Base-by-base conservation (phyloP, 2,113 vertebrate species). In the Recurvirostra avosetta region DNA sequence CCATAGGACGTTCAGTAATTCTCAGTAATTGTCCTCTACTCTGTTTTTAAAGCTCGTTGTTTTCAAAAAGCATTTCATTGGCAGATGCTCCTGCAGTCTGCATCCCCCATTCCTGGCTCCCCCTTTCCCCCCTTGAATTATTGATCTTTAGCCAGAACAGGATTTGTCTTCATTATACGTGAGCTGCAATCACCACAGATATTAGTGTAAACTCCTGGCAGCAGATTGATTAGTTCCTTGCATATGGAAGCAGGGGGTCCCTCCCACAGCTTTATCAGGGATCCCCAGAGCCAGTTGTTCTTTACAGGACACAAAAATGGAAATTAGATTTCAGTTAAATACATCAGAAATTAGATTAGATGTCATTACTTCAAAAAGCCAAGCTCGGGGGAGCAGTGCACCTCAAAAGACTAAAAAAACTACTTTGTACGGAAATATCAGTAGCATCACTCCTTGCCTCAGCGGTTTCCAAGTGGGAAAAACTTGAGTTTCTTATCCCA, bases 271-370 rank as follows among this genome's bases (percentile, higher is more conserved):
- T 96, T 94, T 96, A 89, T 96, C 67, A 84, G 73, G 90, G 67
- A 84, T 97, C 92, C 85, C 87, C 67, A 88, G 94, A 95, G 95
- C 70, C 92, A 47, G 32, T 45, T 90, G 65, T 53, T 96, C 84
- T 95, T 88, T 94, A 68, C 15, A 93, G 90, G 93, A 96, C 73
- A 72, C 52, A 95, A 95, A 86, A 72, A 77, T 92, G 88, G 79
- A 96, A 97, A 96, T 96, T 80, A 96, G 41, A 84, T 95, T 95
- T 97, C 85, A 78, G 82, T 93, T 95, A 96, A 97, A 94, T 84
- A 95, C 66, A 80, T 95, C 93, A 89, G 88, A 96, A 97, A 97
- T 90, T 86, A 95, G 91, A 96, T 97, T 94, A 78, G 34, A 61
- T 92, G 67, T 96, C 96, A 94, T 95, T 95, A 87, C 80, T 82